These are phyloP conservation scores for Dorcus hopei DNA, from an alignment of 2,888 invertebrate genomes.

Conservation along the genomic window DNA sequence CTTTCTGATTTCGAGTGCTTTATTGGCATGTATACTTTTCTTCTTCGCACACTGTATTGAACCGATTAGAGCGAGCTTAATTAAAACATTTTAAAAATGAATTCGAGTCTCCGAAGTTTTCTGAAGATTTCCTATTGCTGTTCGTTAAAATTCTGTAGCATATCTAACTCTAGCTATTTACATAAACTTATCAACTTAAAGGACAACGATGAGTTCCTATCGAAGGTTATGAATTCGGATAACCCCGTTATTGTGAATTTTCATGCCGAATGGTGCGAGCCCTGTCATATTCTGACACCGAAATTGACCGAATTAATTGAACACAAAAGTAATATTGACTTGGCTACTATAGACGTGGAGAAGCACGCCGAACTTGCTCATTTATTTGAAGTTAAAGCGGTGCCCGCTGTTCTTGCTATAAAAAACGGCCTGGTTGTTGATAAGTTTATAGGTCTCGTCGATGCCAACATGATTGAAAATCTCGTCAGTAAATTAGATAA, in stretches of 20 bases:
- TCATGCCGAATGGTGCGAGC: slow-evolving; percentile 90
- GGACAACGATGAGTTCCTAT: slow-evolving; percentile 74
- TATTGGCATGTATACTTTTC: slow-evolving; percentile 50
- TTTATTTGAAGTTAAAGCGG: slow-evolving; percentile 79
- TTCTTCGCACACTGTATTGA: slow-evolving; percentile 52
- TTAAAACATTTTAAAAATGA: slow-evolving; percentile 42
- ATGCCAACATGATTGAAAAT: slow-evolving; percentile 74
- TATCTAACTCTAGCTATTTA: slow-evolving; percentile 29
- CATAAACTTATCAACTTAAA: slow-evolving; percentile 56
- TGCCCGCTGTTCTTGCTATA: slow-evolving; percentile 78
- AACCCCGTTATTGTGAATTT: slow-evolving; percentile 88
- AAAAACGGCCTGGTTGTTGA: slow-evolving; percentile 79
- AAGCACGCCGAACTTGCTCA: slow-evolving; percentile 77
- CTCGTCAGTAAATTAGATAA: slow-evolving; percentile 63
- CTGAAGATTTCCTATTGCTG: neutral
- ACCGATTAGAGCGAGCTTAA: slow-evolving; percentile 48
- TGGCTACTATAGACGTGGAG: slow-evolving; percentile 81
- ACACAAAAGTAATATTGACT: slow-evolving; percentile 67
- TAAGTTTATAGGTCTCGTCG: slow-evolving; percentile 84
- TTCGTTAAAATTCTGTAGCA: slow-evolving; percentile 10
- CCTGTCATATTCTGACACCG: slow-evolving; percentile 82
- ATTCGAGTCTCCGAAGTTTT: slow-evolving; percentile 6
- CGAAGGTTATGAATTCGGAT: slow-evolving; percentile 79
- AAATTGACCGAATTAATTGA: slow-evolving; percentile 75
- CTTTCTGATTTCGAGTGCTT: slow-evolving; percentile 48